Base-by-base conservation (phyloP, 2,888 invertebrate species). In the Eudemis profundana region DNA sequence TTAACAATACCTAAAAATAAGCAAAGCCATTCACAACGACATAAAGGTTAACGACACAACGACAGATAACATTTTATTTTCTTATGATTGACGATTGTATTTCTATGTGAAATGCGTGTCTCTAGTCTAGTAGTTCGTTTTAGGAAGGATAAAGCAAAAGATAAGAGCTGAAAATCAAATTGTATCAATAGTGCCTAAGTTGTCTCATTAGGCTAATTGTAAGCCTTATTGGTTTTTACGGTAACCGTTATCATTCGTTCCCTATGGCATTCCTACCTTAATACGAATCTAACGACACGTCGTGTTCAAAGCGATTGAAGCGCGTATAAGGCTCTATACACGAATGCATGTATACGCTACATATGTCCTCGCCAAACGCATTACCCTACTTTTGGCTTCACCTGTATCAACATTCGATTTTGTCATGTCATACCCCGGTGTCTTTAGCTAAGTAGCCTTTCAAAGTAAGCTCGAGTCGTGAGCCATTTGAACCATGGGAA, bases 351-450 rank as follows among this genome's bases (percentile, higher is more conserved):
- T n/a, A 50, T 17, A 33, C 1, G 14, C 4, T 27, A 40, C 15
- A 4, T n/a, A 21, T 10, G 4, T 17, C 1, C 38, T n/a, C 38
- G 12, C 12, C 54, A 42, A 54, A 54, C 42, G 17, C 42, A 56
- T 42, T 56, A 56, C 27, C 54, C 42, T 42, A 56, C 54, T 54
- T 51, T 51, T 12, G 5, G 36, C 36, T 12, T n/a, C 40, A 27
- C 40, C 40, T 10, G 47, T 17, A 21, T 23, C 15, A 42, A 40
- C 15, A n/a, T 42, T 56, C 17, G 17, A 17, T 42, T 56, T 56
- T 29, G 27, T 42, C 42, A 53, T 40, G 36, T 54, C 40, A 38
- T 40, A 38, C 12, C 23, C 23, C 19, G 27, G 29, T 21, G 27
- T 42, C 12, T 3, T 17, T n/a, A 12, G 12, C 4, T 42, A n/a